Evolutionary conservation across 2,113 vertebrate genomes (phyloP).

Genomic region (Amphilophus citrinellus): DNA sequence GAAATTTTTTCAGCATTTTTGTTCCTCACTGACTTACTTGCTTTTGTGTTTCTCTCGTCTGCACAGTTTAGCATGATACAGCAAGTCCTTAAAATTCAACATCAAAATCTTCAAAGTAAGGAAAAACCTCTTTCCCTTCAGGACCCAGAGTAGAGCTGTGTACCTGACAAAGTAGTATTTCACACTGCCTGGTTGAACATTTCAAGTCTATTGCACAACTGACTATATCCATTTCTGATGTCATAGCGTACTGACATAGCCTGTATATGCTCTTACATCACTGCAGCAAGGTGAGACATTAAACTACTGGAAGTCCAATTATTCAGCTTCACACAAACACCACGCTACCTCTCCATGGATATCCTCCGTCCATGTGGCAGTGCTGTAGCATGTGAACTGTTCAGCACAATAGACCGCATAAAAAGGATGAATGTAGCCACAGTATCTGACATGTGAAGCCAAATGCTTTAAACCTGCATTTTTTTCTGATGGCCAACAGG

Average conservation of each 20-base stretch:
- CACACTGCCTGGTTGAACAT: background rate
- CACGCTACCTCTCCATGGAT: background rate
- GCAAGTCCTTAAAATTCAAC: background rate
- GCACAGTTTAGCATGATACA: background rate
- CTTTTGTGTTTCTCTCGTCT: background rate
- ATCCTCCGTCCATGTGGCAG: background rate
- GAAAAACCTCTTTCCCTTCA: background rate
- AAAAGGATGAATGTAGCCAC: background rate
- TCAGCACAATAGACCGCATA: background rate
- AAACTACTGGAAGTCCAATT: background rate
- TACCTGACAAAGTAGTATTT: background rate
- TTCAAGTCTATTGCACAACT: background rate
- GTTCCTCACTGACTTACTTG: background rate
- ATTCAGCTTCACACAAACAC: background rate
- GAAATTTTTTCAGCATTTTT: background rate
- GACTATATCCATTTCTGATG: background rate
- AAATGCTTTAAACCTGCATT: background rate
- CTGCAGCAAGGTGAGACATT: background rate
- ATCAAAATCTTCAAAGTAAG: background rate
- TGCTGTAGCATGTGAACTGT: conserved; percentile 3
- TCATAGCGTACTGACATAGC: background rate
- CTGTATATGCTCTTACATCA: background rate
- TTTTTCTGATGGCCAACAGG: background rate
- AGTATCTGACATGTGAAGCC: background rate
- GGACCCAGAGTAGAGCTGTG: background rate